A percentile compares a stretch with the other conserved stretches of the same genome.
phyloP scores from a whole-genome alignment of 2,797 vertebrate species.

The Cryptoblepharus egeriae region DNA sequence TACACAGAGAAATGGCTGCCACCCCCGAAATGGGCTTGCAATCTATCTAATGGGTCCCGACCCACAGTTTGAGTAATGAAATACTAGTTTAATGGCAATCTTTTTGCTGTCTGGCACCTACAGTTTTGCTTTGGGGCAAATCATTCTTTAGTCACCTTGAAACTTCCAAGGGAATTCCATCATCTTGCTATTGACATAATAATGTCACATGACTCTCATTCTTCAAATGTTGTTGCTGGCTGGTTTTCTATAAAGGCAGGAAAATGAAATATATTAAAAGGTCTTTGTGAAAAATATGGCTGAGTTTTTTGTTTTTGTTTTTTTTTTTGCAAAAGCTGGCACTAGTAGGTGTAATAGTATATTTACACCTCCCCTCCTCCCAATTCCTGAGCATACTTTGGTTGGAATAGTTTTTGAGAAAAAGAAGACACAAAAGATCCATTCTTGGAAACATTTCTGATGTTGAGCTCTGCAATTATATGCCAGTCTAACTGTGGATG shows the following conservation, averaged over 20 bases:
- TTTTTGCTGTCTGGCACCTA: not conserved
- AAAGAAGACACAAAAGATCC: too few relatives aligned
- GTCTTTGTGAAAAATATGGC: not conserved
- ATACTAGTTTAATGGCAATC: not conserved
- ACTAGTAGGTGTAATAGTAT: not conserved
- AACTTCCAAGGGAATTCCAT: constrained; percentile 11
- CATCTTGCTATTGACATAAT: constrained; percentile 10
- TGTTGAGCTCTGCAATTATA: not conserved
- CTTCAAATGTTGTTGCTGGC: not conserved
- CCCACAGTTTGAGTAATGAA: too few relatives aligned
- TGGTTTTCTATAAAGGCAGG: constrained; percentile 11
- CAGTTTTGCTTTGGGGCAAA: not conserved
- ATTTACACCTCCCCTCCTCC: too few relatives aligned
- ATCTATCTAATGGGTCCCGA: too few relatives aligned
- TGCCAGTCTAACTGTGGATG: not conserved
- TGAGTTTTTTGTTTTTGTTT: too few relatives aligned
- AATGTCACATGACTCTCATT: not conserved
- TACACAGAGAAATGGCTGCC: too few relatives aligned
- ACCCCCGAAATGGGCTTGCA: too few relatives aligned
- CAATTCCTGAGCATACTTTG: not conserved
- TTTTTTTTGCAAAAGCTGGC: too few relatives aligned
- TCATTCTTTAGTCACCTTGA: constrained; percentile 11
- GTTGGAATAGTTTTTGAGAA: not conserved
- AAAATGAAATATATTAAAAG: not conserved
- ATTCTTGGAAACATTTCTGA: not conserved